Conservation (phyloP, 2,797 vertebrate genomes). For the Xyrichtys novacula region DNA sequence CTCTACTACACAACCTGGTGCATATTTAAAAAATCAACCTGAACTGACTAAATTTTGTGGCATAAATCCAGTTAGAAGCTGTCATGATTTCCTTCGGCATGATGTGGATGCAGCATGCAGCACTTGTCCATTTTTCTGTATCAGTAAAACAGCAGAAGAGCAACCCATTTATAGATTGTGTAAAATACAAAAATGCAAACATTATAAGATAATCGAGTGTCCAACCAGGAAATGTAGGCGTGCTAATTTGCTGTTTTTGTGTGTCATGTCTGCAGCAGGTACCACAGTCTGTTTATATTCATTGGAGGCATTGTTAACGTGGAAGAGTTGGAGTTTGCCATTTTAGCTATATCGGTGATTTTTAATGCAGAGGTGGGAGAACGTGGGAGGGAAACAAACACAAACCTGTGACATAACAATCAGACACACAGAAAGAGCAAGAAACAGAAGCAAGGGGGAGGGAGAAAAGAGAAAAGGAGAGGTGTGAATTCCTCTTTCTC, state of each 20-base stretch:
- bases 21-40: too few relatives aligned
- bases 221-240: constrained; percentile 2
- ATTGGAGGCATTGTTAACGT: constrained; percentile 11
- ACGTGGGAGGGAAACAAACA: not conserved
- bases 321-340: not conserved
- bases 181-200: constrained; percentile 9
- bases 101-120: not conserved
- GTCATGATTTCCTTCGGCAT: too few relatives aligned
- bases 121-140: constrained; percentile 7
- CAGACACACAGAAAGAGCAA: not conserved
- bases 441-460: not conserved
- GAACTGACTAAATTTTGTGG: too few relatives aligned
- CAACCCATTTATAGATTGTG: not conserved
- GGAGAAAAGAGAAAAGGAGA: not conserved
- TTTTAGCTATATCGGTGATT: constrained; percentile 17
- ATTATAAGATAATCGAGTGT: not conserved
- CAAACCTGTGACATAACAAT: constrained; percentile 23
- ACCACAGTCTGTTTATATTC: not conserved
- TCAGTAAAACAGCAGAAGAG: constrained; percentile 4
- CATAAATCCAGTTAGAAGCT: too few relatives aligned
- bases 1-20: too few relatives aligned
- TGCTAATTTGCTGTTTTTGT: not conserved
- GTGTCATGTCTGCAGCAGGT: constrained; percentile 1
- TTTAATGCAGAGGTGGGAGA: constrained; percentile 2
- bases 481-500: constrained; percentile 1